Evolutionary conservation across 2,113 vertebrate species (phyloP), one percentile per base, ranked within the genome.

Genomic region (Cygnus buccinator): DNA sequence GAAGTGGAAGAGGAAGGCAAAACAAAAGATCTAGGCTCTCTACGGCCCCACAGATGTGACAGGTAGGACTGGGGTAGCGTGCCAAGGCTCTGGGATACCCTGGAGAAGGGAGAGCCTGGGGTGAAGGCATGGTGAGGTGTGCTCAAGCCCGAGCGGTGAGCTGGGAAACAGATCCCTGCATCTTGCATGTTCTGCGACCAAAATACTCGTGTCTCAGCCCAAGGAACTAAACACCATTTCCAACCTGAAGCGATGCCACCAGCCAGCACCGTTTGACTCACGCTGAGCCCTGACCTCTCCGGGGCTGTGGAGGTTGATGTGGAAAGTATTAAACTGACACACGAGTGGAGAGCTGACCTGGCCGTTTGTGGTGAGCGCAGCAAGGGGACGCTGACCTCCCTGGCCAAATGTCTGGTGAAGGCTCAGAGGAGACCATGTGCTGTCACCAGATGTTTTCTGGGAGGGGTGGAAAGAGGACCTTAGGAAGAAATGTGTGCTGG

Each of bases 401-500:
- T 72, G 48, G 59, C 48, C 41, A 29, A 23, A 79, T 54, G 54
- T 76, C 65, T 70, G 11, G 33, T 58, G 21, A 77, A 73, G 39
- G 54, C 68, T 68, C 68, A 35, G 73, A 50, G 65, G 89, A 75
- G 67, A 52, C 48, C n/a, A 29, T 25, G 35, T 52, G 62, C 61
- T 79, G 33, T 12, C 62, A 71, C 33, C 52, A 79, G 28, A 61
- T 2, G 5, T 59, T 70, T 74, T 82, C 39, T 77, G 29, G 35
- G 41, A 91, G 33, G 18, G 25, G 20, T n/a, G 52, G 25, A 28
- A 85, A 48, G 31, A 16, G 8, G 46, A 70, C 11, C 21, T 18
- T 78, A 77, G 46, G n/a, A 26, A 67, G 33, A 63, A 29, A 31
- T 33, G n/a, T 8, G 8, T 70, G 66, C 39, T 0, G 0, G n/a